Percentiles rank a stretch among this genome's conserved stretches.
Conservation (phyloP, 2,113 vertebrate genomes). For the Pomatostomus ruficeps region DNA sequence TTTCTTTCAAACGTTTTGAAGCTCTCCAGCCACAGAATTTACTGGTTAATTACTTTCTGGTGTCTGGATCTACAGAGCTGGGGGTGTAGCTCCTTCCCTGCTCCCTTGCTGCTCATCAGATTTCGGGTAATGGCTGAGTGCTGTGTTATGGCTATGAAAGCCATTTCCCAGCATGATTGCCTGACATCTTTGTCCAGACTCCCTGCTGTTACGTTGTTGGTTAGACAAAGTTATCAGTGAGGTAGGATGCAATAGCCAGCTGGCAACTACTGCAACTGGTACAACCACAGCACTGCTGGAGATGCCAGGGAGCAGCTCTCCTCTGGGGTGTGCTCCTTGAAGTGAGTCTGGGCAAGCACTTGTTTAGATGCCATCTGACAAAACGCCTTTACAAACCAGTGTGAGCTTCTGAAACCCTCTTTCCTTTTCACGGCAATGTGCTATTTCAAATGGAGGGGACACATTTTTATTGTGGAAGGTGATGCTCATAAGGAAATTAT, state of each 20-base stretch:
- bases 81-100: neutral
- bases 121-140: rapidly evolving
- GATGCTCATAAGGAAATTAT: neutral
- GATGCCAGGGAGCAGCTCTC: neutral
- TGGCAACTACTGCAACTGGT: neutral
- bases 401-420: neutral
- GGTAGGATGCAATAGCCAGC: neutral
- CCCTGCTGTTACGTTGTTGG: neutral
- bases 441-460: neutral
- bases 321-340: neutral
- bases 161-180: neutral
- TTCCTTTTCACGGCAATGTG: rapidly evolving
- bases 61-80: neutral
- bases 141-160: neutral
- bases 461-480: neutral
- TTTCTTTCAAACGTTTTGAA: neutral
- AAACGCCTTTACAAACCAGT: rapidly evolving
- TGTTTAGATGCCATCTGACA: neutral
- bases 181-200: neutral
- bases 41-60: neutral
- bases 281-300: neutral
- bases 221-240: neutral
- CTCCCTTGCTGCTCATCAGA: neutral
- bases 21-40: neutral
- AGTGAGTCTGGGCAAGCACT: neutral